These are phyloP conservation scores for Drosophila setifemur DNA, from an alignment of 1,140 invertebrate species.

Conservation along the genomic window DNA sequence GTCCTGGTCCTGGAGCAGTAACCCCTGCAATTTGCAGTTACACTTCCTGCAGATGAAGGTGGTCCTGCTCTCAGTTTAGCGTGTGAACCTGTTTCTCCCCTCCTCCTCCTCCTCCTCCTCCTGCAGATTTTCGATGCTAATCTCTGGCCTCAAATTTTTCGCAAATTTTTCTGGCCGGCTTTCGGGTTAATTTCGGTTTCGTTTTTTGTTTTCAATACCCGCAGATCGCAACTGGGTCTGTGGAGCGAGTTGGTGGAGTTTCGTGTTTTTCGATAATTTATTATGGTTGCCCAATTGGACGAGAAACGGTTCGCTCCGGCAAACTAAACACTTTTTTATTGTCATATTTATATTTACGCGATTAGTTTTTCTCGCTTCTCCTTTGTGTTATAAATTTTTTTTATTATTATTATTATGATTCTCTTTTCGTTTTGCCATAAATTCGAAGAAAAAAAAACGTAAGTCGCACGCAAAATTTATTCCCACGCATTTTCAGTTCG, in stretches of 20 bases:
- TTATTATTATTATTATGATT: constrained; percentile 41
- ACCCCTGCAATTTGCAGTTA: constrained; percentile 47
- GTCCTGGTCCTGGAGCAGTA: constrained; percentile 33
- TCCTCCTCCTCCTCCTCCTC: not conserved
- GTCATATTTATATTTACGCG: constrained; percentile 68
- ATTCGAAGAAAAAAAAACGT: constrained; percentile 29
- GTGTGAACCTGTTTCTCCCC: constrained; percentile 75
- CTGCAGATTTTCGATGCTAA: constrained; percentile 61
- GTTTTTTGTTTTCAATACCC: too few species aligned
- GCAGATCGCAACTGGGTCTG: constrained; percentile 63
- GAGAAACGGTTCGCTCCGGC: constrained; percentile 39
- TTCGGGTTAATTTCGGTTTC: constrained; percentile 18
- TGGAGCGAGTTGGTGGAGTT: constrained; percentile 47
- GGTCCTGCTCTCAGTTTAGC: constrained; percentile 45
- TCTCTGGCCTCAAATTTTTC: constrained; percentile 61
- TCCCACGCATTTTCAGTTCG: constrained; percentile 78
- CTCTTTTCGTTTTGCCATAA: constrained; percentile 36
- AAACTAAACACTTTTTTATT: constrained; percentile 65
- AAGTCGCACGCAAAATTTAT: constrained; percentile 70
- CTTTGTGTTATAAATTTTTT: constrained; percentile 3
- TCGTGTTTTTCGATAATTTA: constrained; percentile 81
- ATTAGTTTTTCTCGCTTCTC: constrained; percentile 62
- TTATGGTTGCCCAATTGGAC: constrained; percentile 74
- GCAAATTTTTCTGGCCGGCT: constrained; percentile 41
- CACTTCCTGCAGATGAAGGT: constrained; percentile 65